These are phyloP conservation scores for Itoplectis maculator DNA, from an alignment of 2,888 invertebrate species.

Conservation along the genomic window DNA sequence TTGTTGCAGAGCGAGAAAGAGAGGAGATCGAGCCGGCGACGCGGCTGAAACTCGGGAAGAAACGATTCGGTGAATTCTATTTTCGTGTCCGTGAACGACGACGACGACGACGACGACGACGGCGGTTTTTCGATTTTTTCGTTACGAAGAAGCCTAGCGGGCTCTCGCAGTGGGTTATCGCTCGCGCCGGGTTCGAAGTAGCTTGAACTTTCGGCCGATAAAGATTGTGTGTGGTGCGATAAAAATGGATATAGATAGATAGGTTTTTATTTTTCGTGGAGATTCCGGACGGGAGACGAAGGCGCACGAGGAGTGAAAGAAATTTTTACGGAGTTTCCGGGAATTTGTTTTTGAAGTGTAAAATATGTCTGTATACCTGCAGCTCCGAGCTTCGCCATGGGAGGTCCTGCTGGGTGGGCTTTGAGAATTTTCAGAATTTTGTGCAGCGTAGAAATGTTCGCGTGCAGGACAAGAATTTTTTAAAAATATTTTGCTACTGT, in stretches of 20 bases:
- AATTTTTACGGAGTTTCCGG: not conserved
- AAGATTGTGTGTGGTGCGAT: slow-evolving; percentile 45
- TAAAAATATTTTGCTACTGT: not conserved
- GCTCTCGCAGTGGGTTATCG: slow-evolving; percentile 78
- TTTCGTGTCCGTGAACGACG: slow-evolving; percentile 11
- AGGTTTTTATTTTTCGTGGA: slow-evolving; percentile 34
- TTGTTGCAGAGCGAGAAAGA: not conserved
- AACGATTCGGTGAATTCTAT: slow-evolving; percentile 24
- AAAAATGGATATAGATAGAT: slow-evolving; percentile 47
- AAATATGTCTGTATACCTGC: not conserved
- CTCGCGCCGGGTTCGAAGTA: slow-evolving; percentile 71
- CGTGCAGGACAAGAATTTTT: not conserved
- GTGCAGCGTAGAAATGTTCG: not conserved
- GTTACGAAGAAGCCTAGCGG: slow-evolving; percentile 36
- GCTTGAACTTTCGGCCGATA: slow-evolving; percentile 77
- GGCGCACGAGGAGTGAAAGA: not conserved
- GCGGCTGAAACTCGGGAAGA: slow-evolving; percentile 1
- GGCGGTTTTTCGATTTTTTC: slow-evolving; percentile 29
- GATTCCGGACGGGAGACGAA: slow-evolving; percentile 1
- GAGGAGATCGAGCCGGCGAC: not conserved
- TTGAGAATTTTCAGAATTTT: not conserved
- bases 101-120: no score
- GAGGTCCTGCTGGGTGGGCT: not conserved
- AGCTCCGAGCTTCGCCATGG: not conserved
- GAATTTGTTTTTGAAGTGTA: no score